Percentiles rank a stretch among this genome's conserved stretches.
These are phyloP conservation scores for Augochlora pura DNA, from an alignment of 1,140 invertebrate genomes.

Conservation along the genomic window DNA sequence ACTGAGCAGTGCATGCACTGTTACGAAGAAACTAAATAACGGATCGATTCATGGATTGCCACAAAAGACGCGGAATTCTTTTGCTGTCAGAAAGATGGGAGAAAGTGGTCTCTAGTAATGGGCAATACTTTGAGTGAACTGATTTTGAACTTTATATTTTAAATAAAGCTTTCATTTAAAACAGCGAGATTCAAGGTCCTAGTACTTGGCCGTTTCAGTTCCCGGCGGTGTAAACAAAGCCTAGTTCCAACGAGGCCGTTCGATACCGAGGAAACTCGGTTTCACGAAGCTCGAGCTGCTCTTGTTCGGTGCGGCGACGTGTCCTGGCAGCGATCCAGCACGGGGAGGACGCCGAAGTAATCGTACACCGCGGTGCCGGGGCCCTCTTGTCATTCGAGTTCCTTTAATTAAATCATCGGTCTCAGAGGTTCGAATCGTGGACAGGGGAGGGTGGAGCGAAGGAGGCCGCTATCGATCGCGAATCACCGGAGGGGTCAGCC, in stretches of 20 bases:
- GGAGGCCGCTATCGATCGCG: slow-evolving; percentile 33
- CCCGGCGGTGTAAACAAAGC: not conserved
- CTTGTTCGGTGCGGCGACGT: not conserved
- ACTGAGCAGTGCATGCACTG: too few species aligned
- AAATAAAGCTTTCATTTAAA: too few species aligned
- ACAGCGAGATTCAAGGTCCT: too few species aligned
- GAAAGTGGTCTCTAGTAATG: too few species aligned
- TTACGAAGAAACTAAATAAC: too few species aligned
- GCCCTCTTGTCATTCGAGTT: slow-evolving; percentile 42
- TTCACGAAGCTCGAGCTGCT: slow-evolving; percentile 11
- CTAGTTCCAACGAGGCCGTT: not conserved
- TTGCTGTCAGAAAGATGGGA: too few species aligned
- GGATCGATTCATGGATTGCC: too few species aligned
- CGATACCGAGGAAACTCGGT: not conserved
- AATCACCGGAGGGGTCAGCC: slow-evolving; percentile 23
- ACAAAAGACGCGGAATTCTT: too few species aligned
- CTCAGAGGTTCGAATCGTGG: slow-evolving; percentile 10
- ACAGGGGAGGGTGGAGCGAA: not conserved
- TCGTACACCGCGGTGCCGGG: slow-evolving; percentile 28
- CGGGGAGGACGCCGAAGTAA: slow-evolving; percentile 25
- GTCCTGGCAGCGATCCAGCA: slow-evolving; percentile 36
- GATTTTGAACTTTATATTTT: too few species aligned
- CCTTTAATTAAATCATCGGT: slow-evolving; percentile 55
- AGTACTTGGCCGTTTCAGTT: not conserved
- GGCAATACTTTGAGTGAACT: too few species aligned